These are phyloP conservation scores for Cavia porcellus DNA, from an alignment of 2,113 vertebrate species.

Conservation along the genomic window DNA sequence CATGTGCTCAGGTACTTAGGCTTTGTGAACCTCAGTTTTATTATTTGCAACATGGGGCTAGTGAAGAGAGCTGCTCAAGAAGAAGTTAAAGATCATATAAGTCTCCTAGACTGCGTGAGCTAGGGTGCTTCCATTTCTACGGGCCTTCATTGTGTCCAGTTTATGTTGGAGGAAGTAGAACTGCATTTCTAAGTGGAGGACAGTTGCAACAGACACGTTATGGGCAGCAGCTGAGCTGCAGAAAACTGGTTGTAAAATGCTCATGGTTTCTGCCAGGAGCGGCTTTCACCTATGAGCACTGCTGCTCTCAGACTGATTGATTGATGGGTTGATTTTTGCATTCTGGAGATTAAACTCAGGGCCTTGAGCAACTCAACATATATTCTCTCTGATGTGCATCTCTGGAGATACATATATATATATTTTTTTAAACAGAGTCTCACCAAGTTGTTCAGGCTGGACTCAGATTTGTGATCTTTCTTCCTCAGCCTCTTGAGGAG, in stretches of 20 bases:
- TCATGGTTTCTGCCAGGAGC: no score
- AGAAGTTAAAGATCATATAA: background rate
- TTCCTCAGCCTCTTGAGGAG: background rate
- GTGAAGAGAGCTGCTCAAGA: background rate
- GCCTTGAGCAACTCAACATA: background rate
- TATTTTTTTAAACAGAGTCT: background rate
- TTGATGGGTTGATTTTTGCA: background rate
- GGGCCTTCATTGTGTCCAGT: background rate
- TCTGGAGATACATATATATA: background rate
- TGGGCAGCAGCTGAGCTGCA: background rate
- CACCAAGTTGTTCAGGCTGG: background rate
- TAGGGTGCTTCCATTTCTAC: accelerated
- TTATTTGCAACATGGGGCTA: background rate
- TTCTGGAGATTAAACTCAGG: background rate
- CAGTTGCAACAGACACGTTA: background rate
- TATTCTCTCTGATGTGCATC: background rate
- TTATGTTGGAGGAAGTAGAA: background rate
- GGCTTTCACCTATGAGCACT: background rate
- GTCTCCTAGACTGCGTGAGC: background rate
- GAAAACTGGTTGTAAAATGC: background rate
- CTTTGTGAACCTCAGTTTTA: background rate
- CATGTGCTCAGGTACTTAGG: accelerated
- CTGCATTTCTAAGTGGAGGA: background rate
- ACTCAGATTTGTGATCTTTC: background rate
- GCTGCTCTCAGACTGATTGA: background rate